A percentile compares a stretch with the other conserved stretches of the same genome.
These are phyloP conservation scores for Sinhomidia bicolor DNA, from an alignment of 2,888 invertebrate species.

Conservation along the genomic window DNA sequence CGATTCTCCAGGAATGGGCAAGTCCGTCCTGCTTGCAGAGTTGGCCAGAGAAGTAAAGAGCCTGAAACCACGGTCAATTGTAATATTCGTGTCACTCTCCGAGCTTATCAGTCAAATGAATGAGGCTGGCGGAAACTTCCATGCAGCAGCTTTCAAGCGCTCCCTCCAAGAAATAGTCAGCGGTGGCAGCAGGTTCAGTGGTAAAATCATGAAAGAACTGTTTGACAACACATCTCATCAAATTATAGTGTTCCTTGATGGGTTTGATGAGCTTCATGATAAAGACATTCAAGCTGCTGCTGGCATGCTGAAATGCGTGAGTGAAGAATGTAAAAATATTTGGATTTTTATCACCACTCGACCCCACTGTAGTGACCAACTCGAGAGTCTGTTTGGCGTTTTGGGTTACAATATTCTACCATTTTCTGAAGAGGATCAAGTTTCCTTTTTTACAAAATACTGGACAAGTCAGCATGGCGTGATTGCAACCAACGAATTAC, in stretches of 20 bases:
- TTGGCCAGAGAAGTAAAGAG: background rate
- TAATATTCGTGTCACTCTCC: background rate
- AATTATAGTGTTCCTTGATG: background rate
- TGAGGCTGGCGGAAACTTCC: background rate
- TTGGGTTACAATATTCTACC: background rate
- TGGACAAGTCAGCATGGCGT: background rate
- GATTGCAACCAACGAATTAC: background rate
- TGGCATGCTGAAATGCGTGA: background rate
- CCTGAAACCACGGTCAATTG: background rate
- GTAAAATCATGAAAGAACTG: background rate
- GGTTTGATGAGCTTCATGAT: background rate
- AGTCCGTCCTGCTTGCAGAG: background rate
- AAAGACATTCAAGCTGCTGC: background rate
- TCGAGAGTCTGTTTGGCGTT: background rate
- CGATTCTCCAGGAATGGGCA: conserved; percentile 40
- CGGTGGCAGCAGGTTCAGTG: no score
- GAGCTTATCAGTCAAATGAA: background rate
- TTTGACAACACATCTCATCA: background rate
- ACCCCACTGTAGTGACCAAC: background rate
- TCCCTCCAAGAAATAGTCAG: background rate
- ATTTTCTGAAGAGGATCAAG: background rate
- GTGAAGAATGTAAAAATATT: background rate
- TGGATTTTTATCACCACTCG: background rate
- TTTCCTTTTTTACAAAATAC: background rate
- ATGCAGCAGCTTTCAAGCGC: background rate